These are phyloP conservation scores for Leptinotarsa juncta DNA, from an alignment of 2,888 invertebrate species.

Conservation along the genomic window DNA sequence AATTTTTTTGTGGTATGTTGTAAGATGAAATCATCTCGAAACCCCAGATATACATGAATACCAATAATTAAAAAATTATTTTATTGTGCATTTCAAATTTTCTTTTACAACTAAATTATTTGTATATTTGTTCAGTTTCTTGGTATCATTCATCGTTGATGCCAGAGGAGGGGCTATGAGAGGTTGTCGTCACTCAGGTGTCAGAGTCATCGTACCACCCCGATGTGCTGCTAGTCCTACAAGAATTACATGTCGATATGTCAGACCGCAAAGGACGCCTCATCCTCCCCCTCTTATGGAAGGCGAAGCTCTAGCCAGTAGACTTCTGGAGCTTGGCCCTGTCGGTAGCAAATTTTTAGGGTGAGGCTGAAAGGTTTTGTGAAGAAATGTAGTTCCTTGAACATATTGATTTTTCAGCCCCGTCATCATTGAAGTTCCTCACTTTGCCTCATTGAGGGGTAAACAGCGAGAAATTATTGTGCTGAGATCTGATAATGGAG, in stretches of 20 bases:
- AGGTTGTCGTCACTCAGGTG: slow-evolving; percentile 97
- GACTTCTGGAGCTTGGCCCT: slow-evolving; percentile 95
- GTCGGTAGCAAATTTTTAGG: slow-evolving; percentile 96
- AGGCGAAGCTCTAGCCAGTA: slow-evolving; percentile 95
- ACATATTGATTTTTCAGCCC: slow-evolving; percentile 71
- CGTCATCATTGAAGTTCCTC: slow-evolving; percentile 95
- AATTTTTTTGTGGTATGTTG: too few relatives aligned
- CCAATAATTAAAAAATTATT: too few relatives aligned
- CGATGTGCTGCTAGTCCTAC: slow-evolving; percentile 95
- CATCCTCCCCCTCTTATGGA: slow-evolving; percentile 98
- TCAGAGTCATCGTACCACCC: slow-evolving; percentile 96
- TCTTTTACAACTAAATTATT: background rate
- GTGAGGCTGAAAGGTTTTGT: slow-evolving; percentile 66
- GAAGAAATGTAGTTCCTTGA: slow-evolving; percentile 4
- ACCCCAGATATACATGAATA: too few relatives aligned
- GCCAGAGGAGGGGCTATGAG: slow-evolving; percentile 99
- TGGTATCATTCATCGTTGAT: slow-evolving; percentile 99
- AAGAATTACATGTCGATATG: slow-evolving; percentile 93
- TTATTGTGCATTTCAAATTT: too few relatives aligned
- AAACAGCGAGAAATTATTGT: slow-evolving; percentile 97
- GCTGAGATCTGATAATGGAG: slow-evolving; percentile 96
- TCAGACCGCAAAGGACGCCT: slow-evolving; percentile 76
- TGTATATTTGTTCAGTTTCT: slow-evolving; percentile 75
- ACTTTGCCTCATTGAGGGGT: slow-evolving; percentile 94
- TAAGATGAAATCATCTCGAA: too few relatives aligned